These are phyloP conservation scores for Isoperla grammatica DNA, from an alignment of 2,888 invertebrate species.

Conservation along the genomic window DNA sequence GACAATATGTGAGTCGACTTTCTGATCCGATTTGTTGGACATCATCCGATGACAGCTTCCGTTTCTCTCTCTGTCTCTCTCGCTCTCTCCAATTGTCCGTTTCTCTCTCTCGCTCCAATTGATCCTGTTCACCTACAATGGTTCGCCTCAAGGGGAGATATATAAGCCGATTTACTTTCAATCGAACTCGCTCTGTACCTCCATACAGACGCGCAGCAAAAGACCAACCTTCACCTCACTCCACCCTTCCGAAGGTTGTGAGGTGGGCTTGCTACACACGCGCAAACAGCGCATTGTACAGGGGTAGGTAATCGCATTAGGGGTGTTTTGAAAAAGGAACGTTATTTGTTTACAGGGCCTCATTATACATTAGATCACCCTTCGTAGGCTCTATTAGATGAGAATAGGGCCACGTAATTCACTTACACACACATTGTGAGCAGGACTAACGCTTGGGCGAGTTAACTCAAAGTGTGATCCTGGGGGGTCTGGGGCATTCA, in stretches of 20 bases:
- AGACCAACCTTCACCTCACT: too few species aligned
- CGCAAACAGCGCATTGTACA: conserved; percentile 9
- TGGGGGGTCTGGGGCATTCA: too few species aligned
- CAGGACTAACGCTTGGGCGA: too few species aligned
- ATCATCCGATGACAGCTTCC: conserved; percentile 19
- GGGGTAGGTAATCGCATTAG: conserved; percentile 10
- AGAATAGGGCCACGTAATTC: too few species aligned
- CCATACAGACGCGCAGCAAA: too few species aligned
- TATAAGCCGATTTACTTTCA: conserved; percentile 18
- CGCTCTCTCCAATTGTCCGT: conserved; percentile 2
- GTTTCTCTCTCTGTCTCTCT: not conserved
- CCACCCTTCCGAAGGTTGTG: conserved; percentile 1
- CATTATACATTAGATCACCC: conserved; percentile 2
- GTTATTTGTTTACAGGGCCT: conserved; percentile 16
- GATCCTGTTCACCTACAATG: conserved; percentile 7
- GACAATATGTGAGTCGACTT: conserved; percentile 46
- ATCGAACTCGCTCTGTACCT: conserved; percentile 7
- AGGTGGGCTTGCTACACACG: conserved; percentile 7
- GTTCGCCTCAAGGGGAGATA: conserved; percentile 8
- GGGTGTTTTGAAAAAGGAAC: conserved; percentile 7
- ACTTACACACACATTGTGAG: too few species aligned
- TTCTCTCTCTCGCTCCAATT: not conserved
- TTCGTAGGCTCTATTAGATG: too few species aligned
- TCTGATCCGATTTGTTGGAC: conserved; percentile 45
- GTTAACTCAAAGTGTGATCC: too few species aligned